Evolutionary conservation across 2,113 vertebrate species (phyloP).

Genomic region (Gymnarchus niloticus): DNA sequence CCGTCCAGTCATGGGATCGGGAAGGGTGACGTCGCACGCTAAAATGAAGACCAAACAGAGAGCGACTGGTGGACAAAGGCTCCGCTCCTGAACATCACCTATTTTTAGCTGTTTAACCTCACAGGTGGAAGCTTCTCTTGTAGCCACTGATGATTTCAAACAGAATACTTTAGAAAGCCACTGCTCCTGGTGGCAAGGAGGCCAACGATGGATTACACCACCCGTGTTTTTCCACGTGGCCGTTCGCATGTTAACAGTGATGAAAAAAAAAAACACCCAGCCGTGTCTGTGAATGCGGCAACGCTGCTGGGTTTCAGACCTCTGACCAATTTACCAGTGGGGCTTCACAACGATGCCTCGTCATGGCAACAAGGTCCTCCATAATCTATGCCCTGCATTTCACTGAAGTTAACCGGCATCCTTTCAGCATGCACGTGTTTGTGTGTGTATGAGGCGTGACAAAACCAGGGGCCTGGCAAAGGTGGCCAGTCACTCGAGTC

Average conservation of each 20-base stretch:
- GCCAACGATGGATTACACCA: neutral
- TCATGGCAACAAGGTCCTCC: slow-evolving; percentile 58
- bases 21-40: neutral
- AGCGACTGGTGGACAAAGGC: neutral
- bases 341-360: slow-evolving; percentile 44
- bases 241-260: slow-evolving; percentile 26
- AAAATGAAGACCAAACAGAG: neutral
- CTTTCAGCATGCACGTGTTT: slow-evolving; percentile 43
- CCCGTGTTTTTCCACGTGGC: slow-evolving; percentile 25
- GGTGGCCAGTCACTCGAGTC: neutral
- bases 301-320: slow-evolving; percentile 30
- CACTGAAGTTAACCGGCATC: slow-evolving; percentile 55
- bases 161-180: slow-evolving; percentile 24
- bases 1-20: neutral
- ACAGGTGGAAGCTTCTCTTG: slow-evolving; percentile 41
- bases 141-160: slow-evolving; percentile 55
- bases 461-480: slow-evolving; percentile 22
- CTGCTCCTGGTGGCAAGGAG: slow-evolving; percentile 8
- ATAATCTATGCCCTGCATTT: slow-evolving; percentile 31
- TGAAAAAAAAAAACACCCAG: neutral
- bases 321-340: slow-evolving; percentile 48
- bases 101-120: slow-evolving; percentile 57
- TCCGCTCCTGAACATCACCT: slow-evolving; percentile 43
- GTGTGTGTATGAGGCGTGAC: slow-evolving; percentile 36
- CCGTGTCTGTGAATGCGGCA: neutral